Base-by-base conservation (phyloP, 2,888 invertebrate genomes). In the Sphaeridia pumilis region DNA sequence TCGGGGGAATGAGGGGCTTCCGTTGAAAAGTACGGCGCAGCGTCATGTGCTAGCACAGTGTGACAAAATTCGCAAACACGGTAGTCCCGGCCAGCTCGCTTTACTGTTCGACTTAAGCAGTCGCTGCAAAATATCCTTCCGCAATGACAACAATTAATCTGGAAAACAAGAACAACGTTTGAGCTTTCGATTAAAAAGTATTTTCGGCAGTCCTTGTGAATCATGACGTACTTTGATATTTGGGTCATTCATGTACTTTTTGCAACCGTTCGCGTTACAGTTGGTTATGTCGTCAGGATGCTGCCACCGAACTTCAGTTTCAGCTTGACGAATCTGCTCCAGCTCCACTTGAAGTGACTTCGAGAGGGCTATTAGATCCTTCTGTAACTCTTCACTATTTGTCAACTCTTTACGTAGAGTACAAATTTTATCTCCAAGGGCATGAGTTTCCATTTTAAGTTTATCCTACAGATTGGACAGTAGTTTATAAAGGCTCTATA, bases 1-100 rank as follows among this genome's bases (percentile, higher is more conserved):
- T 73, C 73, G 43, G 73, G 73, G 41, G 72, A 69, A 66, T 73
- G 79, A 45, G 83, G 83, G 62, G 82, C 80, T 67, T 83, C 83
- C 63, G 84, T 84, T 73, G 89, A 88, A 75, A 90, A 92, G 75
- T 89, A 92, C 44, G 90, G 92, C 66, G 89, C 87, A 61, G 86
- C 82, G 72, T 88, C 80, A 67, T 83, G 84, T 72, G 84, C 90
- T 70, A 98, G 82, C 68, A 98, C 78, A 46, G 97, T 98, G 76
- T 95, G 92, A 75, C 97, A 98, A 56, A 97, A 90, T 72, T 87
- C 83, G 76, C 98, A 98, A 61, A 98, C 97, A 70, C 84, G 83
- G 53, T 92, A 87, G 38, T 83, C 83, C 64, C 83, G 76, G 64
- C 81, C 78, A 36, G 97, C 97, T 65, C 83, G 79, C 66, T 81